These are phyloP conservation scores for Syrista parreyssii DNA, from an alignment of 2,888 invertebrate species.

Conservation along the genomic window DNA sequence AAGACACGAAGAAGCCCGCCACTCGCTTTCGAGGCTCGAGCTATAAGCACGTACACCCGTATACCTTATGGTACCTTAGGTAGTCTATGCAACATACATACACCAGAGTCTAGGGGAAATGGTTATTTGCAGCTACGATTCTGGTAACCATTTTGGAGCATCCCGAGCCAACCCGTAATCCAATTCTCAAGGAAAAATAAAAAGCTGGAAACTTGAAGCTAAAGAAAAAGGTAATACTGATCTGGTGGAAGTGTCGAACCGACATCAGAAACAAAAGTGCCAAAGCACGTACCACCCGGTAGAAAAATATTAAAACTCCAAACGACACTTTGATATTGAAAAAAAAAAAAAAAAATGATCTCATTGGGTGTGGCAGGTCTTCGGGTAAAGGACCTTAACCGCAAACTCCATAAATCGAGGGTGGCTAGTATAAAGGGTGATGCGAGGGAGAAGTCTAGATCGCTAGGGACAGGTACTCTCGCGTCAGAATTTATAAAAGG, in stretches of 20 bases:
- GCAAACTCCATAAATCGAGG: not conserved
- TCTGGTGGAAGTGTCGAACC: not conserved
- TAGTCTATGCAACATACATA: too few relatives aligned
- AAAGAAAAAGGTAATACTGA: not conserved
- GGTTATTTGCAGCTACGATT: too few relatives aligned
- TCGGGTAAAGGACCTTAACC: not conserved
- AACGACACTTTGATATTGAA: not conserved
- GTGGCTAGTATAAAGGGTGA: not conserved
- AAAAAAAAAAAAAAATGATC: not conserved
- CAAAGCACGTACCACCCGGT: not conserved
- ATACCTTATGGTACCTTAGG: not conserved
- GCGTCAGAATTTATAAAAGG: constrained; percentile 3
- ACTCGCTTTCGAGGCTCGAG: not conserved
- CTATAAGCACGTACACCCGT: not conserved
- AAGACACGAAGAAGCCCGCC: not conserved
- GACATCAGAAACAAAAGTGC: not conserved
- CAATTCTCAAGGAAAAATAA: not conserved
- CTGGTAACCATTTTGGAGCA: not conserved
- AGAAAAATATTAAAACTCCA: not conserved
- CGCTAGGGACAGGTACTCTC: constrained; percentile 1
- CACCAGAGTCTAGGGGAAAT: too few relatives aligned
- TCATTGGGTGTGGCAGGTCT: not conserved
- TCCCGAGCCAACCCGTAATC: not conserved
- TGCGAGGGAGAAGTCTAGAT: not conserved
- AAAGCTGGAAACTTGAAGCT: not conserved